Base-by-base conservation (phyloP, 2,888 invertebrate genomes). In the Labia minor region DNA sequence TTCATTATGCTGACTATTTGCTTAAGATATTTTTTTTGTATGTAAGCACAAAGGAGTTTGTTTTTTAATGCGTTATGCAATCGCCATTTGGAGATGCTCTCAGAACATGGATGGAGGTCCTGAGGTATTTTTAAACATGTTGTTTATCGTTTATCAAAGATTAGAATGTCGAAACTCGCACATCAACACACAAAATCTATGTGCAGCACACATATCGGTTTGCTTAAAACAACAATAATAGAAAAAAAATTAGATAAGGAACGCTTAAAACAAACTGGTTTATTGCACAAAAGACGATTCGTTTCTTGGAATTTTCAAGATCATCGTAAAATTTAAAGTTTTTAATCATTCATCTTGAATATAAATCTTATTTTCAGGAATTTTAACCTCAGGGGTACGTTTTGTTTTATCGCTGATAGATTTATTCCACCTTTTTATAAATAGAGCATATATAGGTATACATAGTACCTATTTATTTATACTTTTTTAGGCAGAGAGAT, bases 61-160 rank as follows among this genome's bases (percentile, higher is more conserved):
- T 14, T 49, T 49, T 49, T 49, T 49, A n/a, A 49, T 8, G 49
- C 49, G 49, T 49, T 49, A 49, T 49, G 49, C 49, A 49, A 49
- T 49, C 49, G 16, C 16, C 26, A 26, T n/a, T 49, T 49, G 14
- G 49, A 49, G 49, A 49, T 8, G 49, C 49, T 49, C 49, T 49
- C 49, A 49, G 49, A 14, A 49, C 49, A 8, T 14, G 49, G 6
- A 49, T 14, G 49, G 49, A 49, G 49, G 49, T 49, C 49, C 49
- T 49, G 49, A 49, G 49, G 49, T 49, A 49, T 49, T 49, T 49
- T 49, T 49, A 49, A 49, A 49, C 49, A 49, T 49, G 49, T 14
- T 49, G 49, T 49, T 49, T 49, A 49, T 49, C 49, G 49, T 49
- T 49, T 49, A 49, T 49, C 49, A 49, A 14, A 49, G 49, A 49